Conservation (phyloP, 2,888 invertebrate genomes). For the Eristalinus sepulchralis region DNA sequence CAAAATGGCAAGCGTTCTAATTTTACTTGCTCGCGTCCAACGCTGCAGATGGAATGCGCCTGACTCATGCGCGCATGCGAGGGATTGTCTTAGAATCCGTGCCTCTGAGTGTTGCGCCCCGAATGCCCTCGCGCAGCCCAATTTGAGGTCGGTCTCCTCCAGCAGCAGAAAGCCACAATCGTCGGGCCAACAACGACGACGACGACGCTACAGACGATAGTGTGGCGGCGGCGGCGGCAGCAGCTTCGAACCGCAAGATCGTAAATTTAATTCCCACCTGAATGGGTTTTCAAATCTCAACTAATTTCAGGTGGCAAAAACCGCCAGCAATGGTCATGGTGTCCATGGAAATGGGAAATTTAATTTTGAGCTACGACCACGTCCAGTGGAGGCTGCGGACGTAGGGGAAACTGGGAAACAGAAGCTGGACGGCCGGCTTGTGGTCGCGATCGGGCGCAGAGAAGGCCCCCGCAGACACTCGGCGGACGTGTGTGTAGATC, state of each 20-base stretch:
- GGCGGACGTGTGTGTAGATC: neutral
- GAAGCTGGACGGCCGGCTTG: conserved; percentile 50
- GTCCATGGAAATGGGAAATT: conserved; percentile 56
- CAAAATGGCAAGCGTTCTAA: conserved; percentile 54
- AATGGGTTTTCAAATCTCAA: conserved; percentile 61
- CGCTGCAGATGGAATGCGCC: conserved; percentile 53
- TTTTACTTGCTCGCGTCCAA: conserved; percentile 14
- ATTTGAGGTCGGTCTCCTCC: conserved; percentile 41
- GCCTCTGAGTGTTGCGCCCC: conserved; percentile 21
- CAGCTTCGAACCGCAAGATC: conserved; percentile 51
- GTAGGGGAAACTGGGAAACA: conserved; percentile 29
- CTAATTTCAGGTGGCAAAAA: conserved; percentile 64
- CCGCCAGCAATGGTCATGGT: conserved; percentile 36
- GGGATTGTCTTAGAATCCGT: conserved; percentile 60
- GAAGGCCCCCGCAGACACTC: neutral
- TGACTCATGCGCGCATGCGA: conserved; percentile 57
- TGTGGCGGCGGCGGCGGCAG: neutral
- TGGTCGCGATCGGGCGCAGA: conserved; percentile 25
- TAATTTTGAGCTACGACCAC: conserved; percentile 53
- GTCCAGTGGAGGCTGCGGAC: conserved; percentile 8
- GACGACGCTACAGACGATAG: neutral
- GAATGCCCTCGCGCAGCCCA: conserved; percentile 38
- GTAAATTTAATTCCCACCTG: conserved; percentile 68
- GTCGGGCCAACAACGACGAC: neutral
- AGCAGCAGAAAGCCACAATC: neutral